phyloP scores from a whole-genome alignment of 2,888 invertebrate species.

The Archips xylosteana region DNA sequence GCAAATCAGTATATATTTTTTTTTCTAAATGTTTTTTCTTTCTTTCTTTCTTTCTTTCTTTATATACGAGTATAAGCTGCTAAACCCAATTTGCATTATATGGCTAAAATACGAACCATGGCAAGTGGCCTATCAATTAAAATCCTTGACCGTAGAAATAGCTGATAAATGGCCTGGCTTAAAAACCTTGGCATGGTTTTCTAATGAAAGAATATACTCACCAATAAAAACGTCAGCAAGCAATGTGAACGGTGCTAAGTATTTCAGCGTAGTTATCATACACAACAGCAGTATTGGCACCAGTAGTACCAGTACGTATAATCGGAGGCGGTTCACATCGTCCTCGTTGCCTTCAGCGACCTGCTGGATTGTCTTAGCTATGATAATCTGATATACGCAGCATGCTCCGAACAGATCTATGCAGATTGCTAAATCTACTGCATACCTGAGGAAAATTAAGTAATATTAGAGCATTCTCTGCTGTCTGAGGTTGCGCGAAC shows the following conservation, averaged over 20 bases:
- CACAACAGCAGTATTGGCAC: conserved; percentile 73
- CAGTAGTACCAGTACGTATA: conserved; percentile 67
- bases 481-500: too few species aligned
- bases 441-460: conserved; percentile 52
- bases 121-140: too few species aligned
- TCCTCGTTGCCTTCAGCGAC: conserved; percentile 56
- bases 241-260: conserved; percentile 75
- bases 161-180: too few species aligned
- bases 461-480: neutral
- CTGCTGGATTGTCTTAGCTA: conserved; percentile 75
- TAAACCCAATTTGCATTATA: too few species aligned
- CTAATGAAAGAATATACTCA: conserved; percentile 44
- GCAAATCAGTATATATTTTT: too few species aligned
- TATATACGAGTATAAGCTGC: too few species aligned
- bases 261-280: conserved; percentile 78
- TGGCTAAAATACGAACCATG: too few species aligned
- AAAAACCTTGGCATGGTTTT: too few species aligned
- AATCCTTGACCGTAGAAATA: too few species aligned
- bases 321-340: conserved; percentile 59
- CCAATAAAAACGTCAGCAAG: conserved; percentile 76
- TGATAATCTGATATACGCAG: conserved; percentile 78
- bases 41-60: too few species aligned
- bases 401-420: conserved; percentile 78
- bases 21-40: too few species aligned
- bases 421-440: conserved; percentile 72